These are phyloP conservation scores for Sisor rabdophorus DNA, from an alignment of 2,113 vertebrate species.

Conservation along the genomic window DNA sequence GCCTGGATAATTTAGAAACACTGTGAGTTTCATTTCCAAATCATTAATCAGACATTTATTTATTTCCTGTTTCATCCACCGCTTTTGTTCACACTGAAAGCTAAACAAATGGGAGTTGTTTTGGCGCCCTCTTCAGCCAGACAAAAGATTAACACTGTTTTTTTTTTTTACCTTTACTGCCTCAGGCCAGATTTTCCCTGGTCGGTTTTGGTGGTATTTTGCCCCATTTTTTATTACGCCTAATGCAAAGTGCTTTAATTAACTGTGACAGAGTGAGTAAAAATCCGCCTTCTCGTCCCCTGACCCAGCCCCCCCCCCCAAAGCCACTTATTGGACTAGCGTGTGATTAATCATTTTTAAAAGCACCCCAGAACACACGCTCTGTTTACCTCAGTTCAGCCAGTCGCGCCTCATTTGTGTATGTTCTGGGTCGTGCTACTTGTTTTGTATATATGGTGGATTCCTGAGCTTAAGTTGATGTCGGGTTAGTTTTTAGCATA, in stretches of 20 bases:
- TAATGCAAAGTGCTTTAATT: neutral
- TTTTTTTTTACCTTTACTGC: neutral
- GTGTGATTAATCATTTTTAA: conserved; percentile 31
- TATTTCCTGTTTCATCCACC: neutral
- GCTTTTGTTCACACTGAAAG: neutral
- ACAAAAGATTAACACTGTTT: neutral
- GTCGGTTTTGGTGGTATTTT: neutral
- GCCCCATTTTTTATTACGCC: neutral
- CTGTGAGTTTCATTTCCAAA: conserved; percentile 85
- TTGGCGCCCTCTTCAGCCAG: conserved; percentile 40
- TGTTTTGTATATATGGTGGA: conserved; percentile 30
- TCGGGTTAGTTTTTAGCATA: conserved; percentile 13
- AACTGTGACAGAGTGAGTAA: neutral
- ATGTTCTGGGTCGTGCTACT: conserved; percentile 27
- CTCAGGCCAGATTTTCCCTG: neutral
- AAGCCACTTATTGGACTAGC: conserved; percentile 1
- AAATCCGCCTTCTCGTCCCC: neutral
- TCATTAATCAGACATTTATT: neutral
- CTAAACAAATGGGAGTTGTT: conserved; percentile 2
- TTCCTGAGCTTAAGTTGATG: conserved; percentile 15
- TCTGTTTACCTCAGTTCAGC: conserved; percentile 30
- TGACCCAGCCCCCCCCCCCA: neutral
- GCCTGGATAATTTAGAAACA: conserved; percentile 91
- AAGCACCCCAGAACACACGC: conserved; percentile 1
- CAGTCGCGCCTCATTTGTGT: conserved; percentile 28